Evolutionary conservation across 2,113 vertebrate genomes (phyloP).

Genomic region (Phalacrocorax brasilianus): DNA sequence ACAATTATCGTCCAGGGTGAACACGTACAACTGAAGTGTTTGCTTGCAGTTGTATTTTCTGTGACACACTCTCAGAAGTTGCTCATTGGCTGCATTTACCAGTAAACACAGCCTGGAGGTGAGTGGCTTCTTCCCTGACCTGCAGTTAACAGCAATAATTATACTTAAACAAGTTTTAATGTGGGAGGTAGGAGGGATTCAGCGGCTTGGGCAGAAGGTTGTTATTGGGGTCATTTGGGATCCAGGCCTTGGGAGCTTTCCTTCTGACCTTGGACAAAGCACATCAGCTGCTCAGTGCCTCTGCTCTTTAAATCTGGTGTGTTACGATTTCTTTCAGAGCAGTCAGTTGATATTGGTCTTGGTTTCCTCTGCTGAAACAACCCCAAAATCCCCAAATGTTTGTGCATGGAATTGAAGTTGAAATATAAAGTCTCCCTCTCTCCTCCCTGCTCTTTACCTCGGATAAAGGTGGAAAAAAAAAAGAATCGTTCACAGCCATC

Average conservation of each 20-base stretch:
- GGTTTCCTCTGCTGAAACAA: not conserved
- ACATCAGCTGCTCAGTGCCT: not conserved
- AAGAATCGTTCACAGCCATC: not conserved
- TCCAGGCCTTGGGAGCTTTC: not conserved
- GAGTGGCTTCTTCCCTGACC: not conserved
- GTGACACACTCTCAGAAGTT: not conserved
- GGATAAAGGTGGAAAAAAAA: not conserved
- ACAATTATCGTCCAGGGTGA: not conserved
- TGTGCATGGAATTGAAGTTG: not conserved
- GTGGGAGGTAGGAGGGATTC: not conserved
- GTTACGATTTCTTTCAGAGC: not conserved
- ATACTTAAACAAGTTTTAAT: not conserved
- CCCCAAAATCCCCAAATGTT: not conserved
- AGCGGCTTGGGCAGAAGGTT: not conserved
- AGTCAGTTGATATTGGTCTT: not conserved
- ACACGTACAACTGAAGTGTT: not conserved
- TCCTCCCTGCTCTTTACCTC: not conserved
- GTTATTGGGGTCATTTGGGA: not conserved
- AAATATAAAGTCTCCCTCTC: not conserved
- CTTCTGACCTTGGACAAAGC: not conserved
- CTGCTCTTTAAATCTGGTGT: not conserved
- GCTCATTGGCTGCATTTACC: not conserved
- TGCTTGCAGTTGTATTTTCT: slow-evolving; percentile 2
- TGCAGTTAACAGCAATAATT: not conserved
- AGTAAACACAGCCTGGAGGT: not conserved